Conservation (phyloP, 35 echinoderm and acorn worm species). For the Lytechinus variegatus region DNA sequence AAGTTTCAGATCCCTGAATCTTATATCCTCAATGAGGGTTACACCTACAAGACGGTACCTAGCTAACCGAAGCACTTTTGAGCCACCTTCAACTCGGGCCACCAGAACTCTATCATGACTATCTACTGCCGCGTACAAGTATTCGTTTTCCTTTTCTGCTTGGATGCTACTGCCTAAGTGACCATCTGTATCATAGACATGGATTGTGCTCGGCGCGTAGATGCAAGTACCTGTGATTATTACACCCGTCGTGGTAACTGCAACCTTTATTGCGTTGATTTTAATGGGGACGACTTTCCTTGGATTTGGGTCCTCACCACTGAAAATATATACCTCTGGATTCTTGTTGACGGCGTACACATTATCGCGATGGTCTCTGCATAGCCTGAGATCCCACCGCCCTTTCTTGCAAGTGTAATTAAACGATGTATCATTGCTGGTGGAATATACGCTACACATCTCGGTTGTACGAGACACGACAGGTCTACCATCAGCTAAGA, state of each 20-base stretch:
- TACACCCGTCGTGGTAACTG: not conserved
- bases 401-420: not conserved
- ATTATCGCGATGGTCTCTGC: not conserved
- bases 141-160: not conserved
- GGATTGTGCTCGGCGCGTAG: not conserved
- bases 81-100: not conserved
- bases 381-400: not conserved
- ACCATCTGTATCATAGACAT: not conserved
- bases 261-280: not conserved
- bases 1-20: not conserved
- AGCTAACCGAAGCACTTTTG: not conserved
- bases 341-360: not conserved
- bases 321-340: not conserved
- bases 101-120: not conserved
- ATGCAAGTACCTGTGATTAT: constrained; percentile 11
- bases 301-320: not conserved
- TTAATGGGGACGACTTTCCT: not conserved
- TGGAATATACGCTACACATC: not conserved
- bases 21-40: not conserved
- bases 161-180: not conserved
- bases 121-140: constrained; percentile 7
- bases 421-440: not conserved
- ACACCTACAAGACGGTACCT: not conserved
- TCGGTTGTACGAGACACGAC: not conserved
- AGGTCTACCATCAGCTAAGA: not conserved